Conservation (phyloP, 2,113 vertebrate species). For the Lepus timidus region DNA sequence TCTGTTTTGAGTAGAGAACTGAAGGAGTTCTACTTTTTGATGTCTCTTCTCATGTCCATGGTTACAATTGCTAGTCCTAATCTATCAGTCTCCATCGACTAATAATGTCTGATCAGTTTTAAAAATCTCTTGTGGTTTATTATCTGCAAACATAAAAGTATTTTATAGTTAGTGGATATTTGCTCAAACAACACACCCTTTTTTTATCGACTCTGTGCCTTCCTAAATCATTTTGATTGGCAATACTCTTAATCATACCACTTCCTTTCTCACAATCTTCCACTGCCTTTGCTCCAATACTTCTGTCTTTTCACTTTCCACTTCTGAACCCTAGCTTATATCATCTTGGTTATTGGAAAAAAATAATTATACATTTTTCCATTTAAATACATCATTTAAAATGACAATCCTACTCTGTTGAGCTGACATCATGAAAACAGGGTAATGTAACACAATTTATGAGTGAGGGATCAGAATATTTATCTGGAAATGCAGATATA, state of each 20-base stretch:
- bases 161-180: conserved; percentile 55
- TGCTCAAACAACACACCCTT: conserved; percentile 20
- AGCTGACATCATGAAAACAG: not conserved
- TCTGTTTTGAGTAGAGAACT: not conserved
- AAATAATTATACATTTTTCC: not conserved
- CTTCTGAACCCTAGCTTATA: conserved; percentile 4
- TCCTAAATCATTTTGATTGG: conserved; percentile 45
- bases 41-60: not conserved
- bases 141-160: conserved; percentile 8
- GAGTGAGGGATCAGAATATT: not conserved
- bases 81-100: not conserved
- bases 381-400: conserved; percentile 49
- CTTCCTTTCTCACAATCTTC: not conserved
- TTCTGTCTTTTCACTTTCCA: not conserved
- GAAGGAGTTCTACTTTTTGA: not conserved
- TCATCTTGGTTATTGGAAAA: not conserved
- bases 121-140: not conserved
- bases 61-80: not conserved
- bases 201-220: conserved; percentile 27
- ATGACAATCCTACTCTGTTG: not conserved
- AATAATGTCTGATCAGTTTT: not conserved
- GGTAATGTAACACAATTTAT: not conserved
- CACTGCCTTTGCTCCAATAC: not conserved
- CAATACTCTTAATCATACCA: not conserved
- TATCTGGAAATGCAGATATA: not conserved